Base-by-base conservation (phyloP, 2,113 vertebrate species). In the Xenopus laevis region DNA sequence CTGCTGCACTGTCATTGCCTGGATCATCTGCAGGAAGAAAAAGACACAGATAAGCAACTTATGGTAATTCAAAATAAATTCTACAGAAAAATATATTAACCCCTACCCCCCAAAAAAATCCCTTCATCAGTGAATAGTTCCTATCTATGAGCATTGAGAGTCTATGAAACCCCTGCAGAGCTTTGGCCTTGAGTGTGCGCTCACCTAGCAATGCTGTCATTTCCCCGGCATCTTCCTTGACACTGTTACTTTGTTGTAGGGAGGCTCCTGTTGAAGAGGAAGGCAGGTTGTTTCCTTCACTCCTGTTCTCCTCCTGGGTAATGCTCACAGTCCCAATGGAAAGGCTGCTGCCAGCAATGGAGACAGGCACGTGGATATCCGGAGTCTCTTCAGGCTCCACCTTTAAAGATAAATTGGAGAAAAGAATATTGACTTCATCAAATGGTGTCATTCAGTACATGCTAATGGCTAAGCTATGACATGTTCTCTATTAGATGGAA, bases 121-220 rank as follows among this genome's bases (percentile, higher is more conserved):
- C 23, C 23, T 27, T 27, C 23, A 27, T 27, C 23, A 27, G 23
- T 4, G 23, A 27, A 40, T 40, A 40, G n/a, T n/a, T n/a, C n/a
- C n/a, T n/a, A n/a, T n/a, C n/a, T 40, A 7, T 40, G 5, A 40
- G 2, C 33, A 40, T 9, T 4, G 33, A 40, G 33, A 5, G 33
- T 40, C 6, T 40, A 40, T 40, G 6, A 7, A 40, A 40, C 33
- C 33, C 23, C 33, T 40, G 33, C 8, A 40, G 33, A 40, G 2
- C 33, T 40, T 40, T 40, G 33, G 33, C 8, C 33, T 40, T 4
- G 10, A 23, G n/a, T 15, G 6, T 50, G 20, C 52, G 72, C 88
- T 79, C 63, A 93, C 91, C 91, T 73, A 92, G 83, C 62, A 92
- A 78, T 1, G 87, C 87, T 65, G 83, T 87, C 57, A 79, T 85